Evolutionary conservation across 37 sponge, comb jelly and placozoan genomes (phyloP).

Genomic region (Ianthella basta): DNA sequence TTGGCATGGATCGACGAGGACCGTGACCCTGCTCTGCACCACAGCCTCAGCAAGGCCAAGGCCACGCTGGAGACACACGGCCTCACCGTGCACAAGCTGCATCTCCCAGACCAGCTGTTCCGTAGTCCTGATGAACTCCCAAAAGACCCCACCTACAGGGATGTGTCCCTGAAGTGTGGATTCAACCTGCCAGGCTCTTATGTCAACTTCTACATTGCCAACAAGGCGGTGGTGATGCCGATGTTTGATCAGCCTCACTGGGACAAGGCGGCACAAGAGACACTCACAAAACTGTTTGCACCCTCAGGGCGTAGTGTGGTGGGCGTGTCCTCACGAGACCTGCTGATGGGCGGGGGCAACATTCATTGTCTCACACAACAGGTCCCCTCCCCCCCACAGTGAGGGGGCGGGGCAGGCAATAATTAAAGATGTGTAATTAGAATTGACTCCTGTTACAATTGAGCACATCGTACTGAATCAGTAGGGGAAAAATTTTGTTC

Average conservation of each 20-base stretch:
- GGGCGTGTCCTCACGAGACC: slow-evolving; percentile 18
- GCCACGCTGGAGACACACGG: neutral
- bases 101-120: neutral
- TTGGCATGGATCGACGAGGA: slow-evolving; percentile 29
- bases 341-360: slow-evolving; percentile 22
- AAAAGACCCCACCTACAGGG: neutral
- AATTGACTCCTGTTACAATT: too few relatives aligned
- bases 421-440: too few relatives aligned
- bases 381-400: slow-evolving; percentile 1
- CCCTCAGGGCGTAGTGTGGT: neutral
- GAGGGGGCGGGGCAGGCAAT: too few relatives aligned
- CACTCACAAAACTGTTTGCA: neutral
- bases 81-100: neutral
- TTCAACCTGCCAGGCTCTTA: neutral
- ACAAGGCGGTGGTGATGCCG: slow-evolving; percentile 20
- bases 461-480: too few relatives aligned
- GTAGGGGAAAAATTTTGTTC: too few relatives aligned
- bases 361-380: slow-evolving; percentile 40
- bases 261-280: neutral
- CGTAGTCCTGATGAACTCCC: neutral
- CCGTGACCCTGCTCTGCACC: neutral
- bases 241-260: slow-evolving; percentile 15
- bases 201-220: slow-evolving; percentile 40
- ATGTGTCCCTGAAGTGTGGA: neutral
- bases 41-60: neutral